phyloP scores from a whole-genome alignment of 37 sponge, comb jelly and placozoan species.

The Mnemiopsis leidyi region DNA sequence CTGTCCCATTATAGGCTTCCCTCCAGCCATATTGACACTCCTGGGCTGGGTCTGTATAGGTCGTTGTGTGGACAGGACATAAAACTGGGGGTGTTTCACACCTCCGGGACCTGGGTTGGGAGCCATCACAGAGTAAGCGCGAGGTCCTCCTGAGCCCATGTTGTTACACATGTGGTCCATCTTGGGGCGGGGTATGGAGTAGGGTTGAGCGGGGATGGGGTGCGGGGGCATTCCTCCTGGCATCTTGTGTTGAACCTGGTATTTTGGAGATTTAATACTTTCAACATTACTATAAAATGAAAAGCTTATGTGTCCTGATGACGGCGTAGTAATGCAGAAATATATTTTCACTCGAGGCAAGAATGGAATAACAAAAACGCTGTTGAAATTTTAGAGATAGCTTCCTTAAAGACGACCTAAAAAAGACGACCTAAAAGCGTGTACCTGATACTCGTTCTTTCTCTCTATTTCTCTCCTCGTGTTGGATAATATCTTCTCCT shows the following conservation, averaged over 20 bases:
- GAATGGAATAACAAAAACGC: too few species aligned
- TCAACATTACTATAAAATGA: too few species aligned
- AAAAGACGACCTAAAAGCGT: too few species aligned
- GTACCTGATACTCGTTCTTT: conserved; percentile 17
- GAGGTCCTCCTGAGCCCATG: conserved; percentile 6
- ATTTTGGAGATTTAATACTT: too few species aligned
- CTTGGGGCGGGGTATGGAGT: not conserved
- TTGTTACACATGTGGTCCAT: conserved; percentile 25
- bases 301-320: too few species aligned
- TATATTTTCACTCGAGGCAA: too few species aligned
- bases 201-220: not conserved
- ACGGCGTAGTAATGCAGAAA: too few species aligned
- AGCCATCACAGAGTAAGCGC: not conserved
- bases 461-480: not conserved
- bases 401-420: too few species aligned
- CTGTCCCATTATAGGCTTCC: conserved; percentile 61
- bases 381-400: too few species aligned
- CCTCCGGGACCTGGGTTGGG: not conserved
- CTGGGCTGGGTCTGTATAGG: conserved; percentile 44
- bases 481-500: conserved; percentile 14
- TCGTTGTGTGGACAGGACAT: not conserved
- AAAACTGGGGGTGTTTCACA: conserved; percentile 9
- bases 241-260: not conserved
- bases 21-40: not conserved
- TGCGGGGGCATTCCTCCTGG: conserved; percentile 15